Conservation (phyloP, 1,140 invertebrate species). For the Drosophila miranda region DNA sequence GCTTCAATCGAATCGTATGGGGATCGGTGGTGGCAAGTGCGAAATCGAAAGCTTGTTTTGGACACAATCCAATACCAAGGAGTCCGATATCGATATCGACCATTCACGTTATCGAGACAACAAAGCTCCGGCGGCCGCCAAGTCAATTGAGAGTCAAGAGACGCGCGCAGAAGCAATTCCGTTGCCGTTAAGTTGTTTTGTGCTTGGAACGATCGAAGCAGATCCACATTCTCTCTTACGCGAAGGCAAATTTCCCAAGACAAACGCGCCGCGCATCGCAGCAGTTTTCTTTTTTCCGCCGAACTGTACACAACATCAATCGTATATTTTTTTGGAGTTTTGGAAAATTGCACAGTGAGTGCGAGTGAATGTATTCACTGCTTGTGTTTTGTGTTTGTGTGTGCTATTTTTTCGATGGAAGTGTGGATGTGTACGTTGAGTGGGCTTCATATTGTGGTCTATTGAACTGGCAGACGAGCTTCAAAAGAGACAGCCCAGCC, state of each 20-base stretch:
- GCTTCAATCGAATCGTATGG: slow-evolving; percentile 15
- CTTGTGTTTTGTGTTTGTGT: slow-evolving; percentile 1
- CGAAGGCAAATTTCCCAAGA: slow-evolving; percentile 48
- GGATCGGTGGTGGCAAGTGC: slow-evolving; percentile 55
- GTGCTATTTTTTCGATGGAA: background rate
- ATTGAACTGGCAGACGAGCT: slow-evolving; percentile 70
- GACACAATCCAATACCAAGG: no score
- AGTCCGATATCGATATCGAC: no score
- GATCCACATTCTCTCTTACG: slow-evolving; percentile 20
- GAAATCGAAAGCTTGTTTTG: slow-evolving; percentile 21
- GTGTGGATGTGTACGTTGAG: slow-evolving; percentile 42
- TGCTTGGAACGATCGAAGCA: slow-evolving; percentile 34
- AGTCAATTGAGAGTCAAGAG: slow-evolving; percentile 11
- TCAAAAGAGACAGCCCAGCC: slow-evolving; percentile 16
- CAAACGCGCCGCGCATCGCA: slow-evolving; percentile 41
- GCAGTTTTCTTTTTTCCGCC: slow-evolving; percentile 52
- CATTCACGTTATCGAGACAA: no score
- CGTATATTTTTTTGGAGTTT: slow-evolving; percentile 58
- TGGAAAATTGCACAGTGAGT: slow-evolving; percentile 79
- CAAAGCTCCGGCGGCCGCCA: no score
- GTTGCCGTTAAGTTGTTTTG: slow-evolving; percentile 48
- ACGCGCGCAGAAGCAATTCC: slow-evolving; percentile 45
- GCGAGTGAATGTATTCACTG: slow-evolving; percentile 19
- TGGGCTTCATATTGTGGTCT: slow-evolving; percentile 48
- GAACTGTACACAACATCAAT: slow-evolving; percentile 35